A percentile compares a stretch with the other conserved stretches of the same genome.
These are phyloP conservation scores for Anthoptus insignis DNA, from an alignment of 2,888 invertebrate species.

Conservation along the genomic window DNA sequence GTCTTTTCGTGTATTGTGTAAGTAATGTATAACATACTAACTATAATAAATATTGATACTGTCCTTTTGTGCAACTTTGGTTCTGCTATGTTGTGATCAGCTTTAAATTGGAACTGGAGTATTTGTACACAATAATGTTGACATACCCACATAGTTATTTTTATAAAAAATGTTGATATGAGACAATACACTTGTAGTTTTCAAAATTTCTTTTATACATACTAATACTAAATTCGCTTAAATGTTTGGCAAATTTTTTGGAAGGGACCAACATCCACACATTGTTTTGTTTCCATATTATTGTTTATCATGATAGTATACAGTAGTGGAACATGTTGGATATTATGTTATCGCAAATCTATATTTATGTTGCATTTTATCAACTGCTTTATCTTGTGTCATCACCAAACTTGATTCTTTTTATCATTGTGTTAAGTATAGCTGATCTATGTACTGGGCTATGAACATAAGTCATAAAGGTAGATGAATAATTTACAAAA, in stretches of 20 bases:
- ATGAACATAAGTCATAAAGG: conserved; percentile 73
- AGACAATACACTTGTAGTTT: conserved; percentile 83
- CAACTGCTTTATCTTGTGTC: conserved; percentile 64
- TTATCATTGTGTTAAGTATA: conserved; percentile 54
- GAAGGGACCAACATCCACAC: conserved; percentile 82
- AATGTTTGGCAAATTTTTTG: conserved; percentile 75
- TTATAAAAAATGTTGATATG: conserved; percentile 81
- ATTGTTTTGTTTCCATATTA: conserved; percentile 56
- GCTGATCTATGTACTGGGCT: conserved; percentile 72
- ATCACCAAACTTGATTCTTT: conserved; percentile 61
- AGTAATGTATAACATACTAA: conserved; percentile 81
- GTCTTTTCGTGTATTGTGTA: conserved; percentile 81
- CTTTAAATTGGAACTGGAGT: conserved; percentile 83
- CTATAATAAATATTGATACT: conserved; percentile 76
- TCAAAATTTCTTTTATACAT: conserved; percentile 65
- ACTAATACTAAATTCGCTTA: conserved; percentile 62
- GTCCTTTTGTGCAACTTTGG: conserved; percentile 83
- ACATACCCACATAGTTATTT: conserved; percentile 82
- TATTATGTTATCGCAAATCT: conserved; percentile 56
- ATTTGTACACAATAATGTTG: conserved; percentile 80
- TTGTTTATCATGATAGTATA: conserved; percentile 56
- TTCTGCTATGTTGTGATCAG: conserved; percentile 85
- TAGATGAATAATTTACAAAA: conserved; percentile 71
- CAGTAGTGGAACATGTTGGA: conserved; percentile 59
- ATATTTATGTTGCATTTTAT: conserved; percentile 73